phyloP scores from a whole-genome alignment of 30 jellyfish, hydroid and myxozoan genomes.

The Chrysaora quinquecirrha region DNA sequence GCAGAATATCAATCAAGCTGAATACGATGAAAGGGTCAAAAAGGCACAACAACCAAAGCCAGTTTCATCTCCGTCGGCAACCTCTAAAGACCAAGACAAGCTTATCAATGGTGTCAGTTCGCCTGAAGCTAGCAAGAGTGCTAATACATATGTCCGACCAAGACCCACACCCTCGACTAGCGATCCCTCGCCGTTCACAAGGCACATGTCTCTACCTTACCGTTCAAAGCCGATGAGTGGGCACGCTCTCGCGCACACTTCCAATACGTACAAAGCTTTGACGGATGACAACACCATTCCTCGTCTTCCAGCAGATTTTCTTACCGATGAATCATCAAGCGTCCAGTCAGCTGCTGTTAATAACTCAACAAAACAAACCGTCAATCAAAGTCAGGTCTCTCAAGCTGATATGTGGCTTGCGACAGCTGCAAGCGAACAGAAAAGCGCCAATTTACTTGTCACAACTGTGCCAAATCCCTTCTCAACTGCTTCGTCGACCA shows the following conservation, averaged over 20 bases:
- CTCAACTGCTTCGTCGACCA: slow-evolving; percentile 59
- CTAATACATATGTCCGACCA: slow-evolving; percentile 77
- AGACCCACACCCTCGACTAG: slow-evolving; percentile 94
- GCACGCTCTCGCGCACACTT: slow-evolving; percentile 46
- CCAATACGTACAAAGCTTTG: slow-evolving; percentile 92
- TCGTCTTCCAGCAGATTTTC: slow-evolving; percentile 66
- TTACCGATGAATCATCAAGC: slow-evolving; percentile 57
- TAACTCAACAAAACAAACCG: slow-evolving; percentile 4
- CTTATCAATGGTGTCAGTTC: slow-evolving; percentile 64
- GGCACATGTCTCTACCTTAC: slow-evolving; percentile 94
- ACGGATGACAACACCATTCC: slow-evolving; percentile 92
- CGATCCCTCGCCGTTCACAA: slow-evolving; percentile 85
- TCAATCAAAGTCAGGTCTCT: slow-evolving; percentile 18
- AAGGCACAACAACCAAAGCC: slow-evolving; percentile 78
- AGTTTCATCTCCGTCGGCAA: slow-evolving; percentile 39
- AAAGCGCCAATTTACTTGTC: slow-evolving; percentile 35
- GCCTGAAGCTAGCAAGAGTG: slow-evolving; percentile 65
- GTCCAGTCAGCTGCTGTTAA: slow-evolving; percentile 53
- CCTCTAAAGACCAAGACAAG: slow-evolving; percentile 19
- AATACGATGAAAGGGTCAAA: slow-evolving; percentile 77
- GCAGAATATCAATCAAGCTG: slow-evolving; percentile 88
- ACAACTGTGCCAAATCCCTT: slow-evolving; percentile 75
- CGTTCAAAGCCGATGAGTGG: slow-evolving; percentile 81
- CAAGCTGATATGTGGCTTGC: slow-evolving; percentile 79
- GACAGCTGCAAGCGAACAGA: slow-evolving; percentile 28